Percentiles rank a stretch among this genome's conserved stretches.
phyloP scores from a whole-genome alignment of 1,140 invertebrate genomes.

The Eupristina koningsbergeri region DNA sequence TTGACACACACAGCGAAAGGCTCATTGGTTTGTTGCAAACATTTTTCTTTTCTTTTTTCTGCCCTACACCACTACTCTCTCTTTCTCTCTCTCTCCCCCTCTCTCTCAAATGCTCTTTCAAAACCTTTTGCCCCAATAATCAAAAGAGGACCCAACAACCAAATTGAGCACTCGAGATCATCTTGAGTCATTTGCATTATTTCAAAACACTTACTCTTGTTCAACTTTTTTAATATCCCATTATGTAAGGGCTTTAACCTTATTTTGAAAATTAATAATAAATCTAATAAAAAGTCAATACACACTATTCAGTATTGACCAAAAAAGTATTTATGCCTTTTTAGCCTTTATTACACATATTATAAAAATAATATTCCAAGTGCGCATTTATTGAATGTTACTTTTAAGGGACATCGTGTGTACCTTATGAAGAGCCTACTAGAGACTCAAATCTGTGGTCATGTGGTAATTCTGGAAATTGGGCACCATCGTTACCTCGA shows the following conservation, averaged over 20 bases:
- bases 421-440: conserved; percentile 78
- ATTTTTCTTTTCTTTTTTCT: neutral
- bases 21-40: conserved; percentile 62
- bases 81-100: too few relatives aligned
- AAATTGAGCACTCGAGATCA: too few relatives aligned
- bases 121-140: neutral
- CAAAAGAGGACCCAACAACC: neutral
- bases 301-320: too few relatives aligned
- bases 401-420: conserved; percentile 61
- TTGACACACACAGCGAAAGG: conserved; percentile 74
- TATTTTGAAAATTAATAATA: too few relatives aligned
- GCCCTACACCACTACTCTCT: too few relatives aligned
- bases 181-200: too few relatives aligned
- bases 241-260: neutral
- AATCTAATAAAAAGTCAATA: too few relatives aligned
- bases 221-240: neutral
- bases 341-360: too few relatives aligned
- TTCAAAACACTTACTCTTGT: neutral
- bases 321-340: too few relatives aligned
- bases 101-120: too few relatives aligned
- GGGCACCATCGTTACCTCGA: conserved; percentile 82
- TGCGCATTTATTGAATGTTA: neutral
- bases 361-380: too few relatives aligned
- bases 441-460: conserved; percentile 71
- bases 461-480: conserved; percentile 62